Percentiles rank a stretch among this genome's conserved stretches.
These are phyloP conservation scores for Cyanistes caeruleus DNA, from an alignment of 2,113 vertebrate species.

Conservation along the genomic window DNA sequence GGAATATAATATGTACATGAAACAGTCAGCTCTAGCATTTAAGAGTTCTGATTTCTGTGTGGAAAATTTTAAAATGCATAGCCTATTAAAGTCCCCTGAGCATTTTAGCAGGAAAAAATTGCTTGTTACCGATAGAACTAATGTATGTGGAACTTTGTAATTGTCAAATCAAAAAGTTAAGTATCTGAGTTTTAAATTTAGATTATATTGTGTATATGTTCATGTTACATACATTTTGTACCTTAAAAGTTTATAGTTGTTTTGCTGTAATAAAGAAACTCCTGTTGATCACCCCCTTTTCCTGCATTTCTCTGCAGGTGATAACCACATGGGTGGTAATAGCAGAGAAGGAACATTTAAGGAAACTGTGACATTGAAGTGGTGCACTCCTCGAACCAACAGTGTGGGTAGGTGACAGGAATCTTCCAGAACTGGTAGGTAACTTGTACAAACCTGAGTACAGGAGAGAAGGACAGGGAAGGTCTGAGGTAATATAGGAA, in stretches of 20 bases:
- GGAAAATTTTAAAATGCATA: background rate
- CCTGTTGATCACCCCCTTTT: background rate
- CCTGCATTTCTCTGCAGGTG: constrained; percentile 77
- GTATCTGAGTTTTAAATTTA: background rate
- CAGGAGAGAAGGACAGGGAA: background rate
- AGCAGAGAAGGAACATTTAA: constrained; percentile 90
- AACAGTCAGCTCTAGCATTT: background rate
- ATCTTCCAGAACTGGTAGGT: background rate
- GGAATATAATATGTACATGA: background rate
- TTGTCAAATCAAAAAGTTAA: background rate
- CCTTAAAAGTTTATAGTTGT: background rate
- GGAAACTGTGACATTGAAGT: constrained; percentile 95
- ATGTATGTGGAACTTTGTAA: background rate
- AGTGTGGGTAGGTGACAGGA: constrained; percentile 84
- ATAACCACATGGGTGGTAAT: constrained; percentile 83
- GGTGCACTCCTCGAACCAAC: constrained; percentile 97
- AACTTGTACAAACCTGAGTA: background rate
- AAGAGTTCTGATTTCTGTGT: background rate
- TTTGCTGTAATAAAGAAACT: background rate
- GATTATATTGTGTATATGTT: background rate
- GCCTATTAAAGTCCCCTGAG: background rate
- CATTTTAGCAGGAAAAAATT: background rate
- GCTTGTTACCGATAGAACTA: background rate
- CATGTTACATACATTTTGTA: background rate
- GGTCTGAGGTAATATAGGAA: background rate